These are phyloP conservation scores for Meta bourneti DNA, from an alignment of 2,888 invertebrate species.

Conservation along the genomic window DNA sequence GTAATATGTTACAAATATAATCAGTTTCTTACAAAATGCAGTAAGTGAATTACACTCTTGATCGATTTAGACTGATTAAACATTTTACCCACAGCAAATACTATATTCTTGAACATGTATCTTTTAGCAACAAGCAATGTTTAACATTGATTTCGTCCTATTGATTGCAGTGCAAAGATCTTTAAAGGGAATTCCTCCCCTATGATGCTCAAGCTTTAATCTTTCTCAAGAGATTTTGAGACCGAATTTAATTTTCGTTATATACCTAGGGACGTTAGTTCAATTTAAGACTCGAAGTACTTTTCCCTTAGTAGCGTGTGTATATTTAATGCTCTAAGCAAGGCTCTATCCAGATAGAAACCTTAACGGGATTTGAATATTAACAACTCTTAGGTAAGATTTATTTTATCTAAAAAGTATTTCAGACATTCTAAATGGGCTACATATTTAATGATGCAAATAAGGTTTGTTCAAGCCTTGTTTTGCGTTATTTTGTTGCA, in stretches of 20 bases:
- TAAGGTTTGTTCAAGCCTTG: not conserved
- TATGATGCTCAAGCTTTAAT: conserved; percentile 28
- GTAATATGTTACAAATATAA: no score
- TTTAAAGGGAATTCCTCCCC: not conserved
- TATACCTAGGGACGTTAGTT: conserved; percentile 19
- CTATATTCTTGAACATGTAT: not conserved
- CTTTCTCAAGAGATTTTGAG: conserved; percentile 28
- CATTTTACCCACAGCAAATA: no score
- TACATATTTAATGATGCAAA: not conserved
- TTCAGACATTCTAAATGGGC: not conserved
- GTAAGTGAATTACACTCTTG: no score
- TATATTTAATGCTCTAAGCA: not conserved
- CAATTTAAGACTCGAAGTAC: conserved; percentile 7
- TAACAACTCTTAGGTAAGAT: not conserved
- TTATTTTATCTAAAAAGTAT: not conserved
- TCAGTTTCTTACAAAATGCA: no score
- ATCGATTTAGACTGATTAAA: no score
- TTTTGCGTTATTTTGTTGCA: not conserved
- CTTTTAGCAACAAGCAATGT: not conserved
- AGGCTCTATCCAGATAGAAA: not conserved
- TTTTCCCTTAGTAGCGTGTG: not conserved
- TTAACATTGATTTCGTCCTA: not conserved
- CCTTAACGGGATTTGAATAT: not conserved
- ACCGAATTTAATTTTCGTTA: conserved; percentile 28
- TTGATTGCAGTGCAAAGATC: not conserved